These are phyloP conservation scores for Dynastes tityus DNA, from an alignment of 2,888 invertebrate genomes.

Conservation along the genomic window DNA sequence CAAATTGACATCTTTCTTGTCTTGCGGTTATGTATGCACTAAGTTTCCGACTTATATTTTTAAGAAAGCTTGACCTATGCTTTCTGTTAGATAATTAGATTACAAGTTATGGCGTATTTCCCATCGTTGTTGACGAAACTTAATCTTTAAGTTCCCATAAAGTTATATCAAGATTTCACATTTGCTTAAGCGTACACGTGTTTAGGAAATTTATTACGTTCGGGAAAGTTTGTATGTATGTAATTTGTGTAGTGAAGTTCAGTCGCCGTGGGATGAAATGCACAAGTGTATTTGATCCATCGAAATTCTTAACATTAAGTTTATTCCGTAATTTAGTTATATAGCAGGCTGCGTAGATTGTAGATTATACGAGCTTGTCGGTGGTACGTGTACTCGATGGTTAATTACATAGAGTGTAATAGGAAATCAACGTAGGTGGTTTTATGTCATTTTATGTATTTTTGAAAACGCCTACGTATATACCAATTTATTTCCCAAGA, in stretches of 20 bases:
- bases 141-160: constrained; percentile 9
- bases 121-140: constrained; percentile 4
- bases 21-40: too few species aligned
- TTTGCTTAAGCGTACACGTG: not conserved
- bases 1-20: too few species aligned
- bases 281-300: constrained; percentile 28
- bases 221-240: not conserved
- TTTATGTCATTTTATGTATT: constrained; percentile 15
- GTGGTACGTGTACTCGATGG: constrained; percentile 21
- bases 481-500: too few species aligned
- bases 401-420: constrained; percentile 9
- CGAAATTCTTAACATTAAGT: constrained; percentile 34
- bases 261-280: constrained; percentile 11
- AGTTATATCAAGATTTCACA: constrained; percentile 8
- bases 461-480: not conserved
- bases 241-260: constrained; percentile 20
- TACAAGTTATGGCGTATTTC: constrained; percentile 2
- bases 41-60: too few species aligned
- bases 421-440: not conserved
- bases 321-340: constrained; percentile 27
- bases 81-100: not conserved
- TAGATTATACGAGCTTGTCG: constrained; percentile 12
- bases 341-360: constrained; percentile 21
- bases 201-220: constrained; percentile 17
- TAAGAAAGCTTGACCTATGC: too few species aligned